phyloP scores from a whole-genome alignment of 2,797 vertebrate species.

The Etheostoma perlongum region DNA sequence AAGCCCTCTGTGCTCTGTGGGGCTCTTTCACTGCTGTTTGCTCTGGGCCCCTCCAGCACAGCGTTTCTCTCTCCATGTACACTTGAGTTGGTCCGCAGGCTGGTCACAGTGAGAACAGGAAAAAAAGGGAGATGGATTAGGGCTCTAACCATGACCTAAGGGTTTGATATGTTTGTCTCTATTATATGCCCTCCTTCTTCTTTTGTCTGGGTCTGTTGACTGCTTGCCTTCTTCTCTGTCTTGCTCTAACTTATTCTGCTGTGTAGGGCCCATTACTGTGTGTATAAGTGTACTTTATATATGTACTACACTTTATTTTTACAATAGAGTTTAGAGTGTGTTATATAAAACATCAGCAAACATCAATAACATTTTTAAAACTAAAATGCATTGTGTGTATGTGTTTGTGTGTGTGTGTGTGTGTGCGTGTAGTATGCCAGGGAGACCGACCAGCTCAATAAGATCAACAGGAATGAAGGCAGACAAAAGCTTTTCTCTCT shows the following conservation, averaged over 20 bases:
- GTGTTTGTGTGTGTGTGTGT: slow-evolving; percentile 64
- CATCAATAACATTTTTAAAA: neutral
- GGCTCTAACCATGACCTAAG: slow-evolving; percentile 41
- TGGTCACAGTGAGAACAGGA: slow-evolving; percentile 32
- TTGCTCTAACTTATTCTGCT: neutral
- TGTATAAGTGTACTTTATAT: too few species aligned
- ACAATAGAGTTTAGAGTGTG: neutral
- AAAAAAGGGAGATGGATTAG: slow-evolving; percentile 14
- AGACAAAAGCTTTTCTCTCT: slow-evolving; percentile 95
- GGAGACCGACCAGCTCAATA: slow-evolving; percentile 97
- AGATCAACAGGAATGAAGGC: slow-evolving; percentile 94
- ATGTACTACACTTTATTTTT: neutral
- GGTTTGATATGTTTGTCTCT: slow-evolving; percentile 48
- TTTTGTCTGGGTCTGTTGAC: slow-evolving; percentile 26
- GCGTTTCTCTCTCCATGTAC: neutral
- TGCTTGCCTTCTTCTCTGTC: slow-evolving; percentile 37
- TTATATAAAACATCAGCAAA: neutral
- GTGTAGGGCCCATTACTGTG: neutral
- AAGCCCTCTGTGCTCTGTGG: slow-evolving; percentile 55
- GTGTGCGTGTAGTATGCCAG: slow-evolving; percentile 88
- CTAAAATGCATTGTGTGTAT: slow-evolving; percentile 46
- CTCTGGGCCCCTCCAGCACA: slow-evolving; percentile 47
- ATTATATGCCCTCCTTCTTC: slow-evolving; percentile 9
- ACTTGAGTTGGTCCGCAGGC: slow-evolving; percentile 56
- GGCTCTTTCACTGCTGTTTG: slow-evolving; percentile 40